These are phyloP conservation scores for Florisuga fusca DNA, from an alignment of 2,797 vertebrate species.

Conservation along the genomic window DNA sequence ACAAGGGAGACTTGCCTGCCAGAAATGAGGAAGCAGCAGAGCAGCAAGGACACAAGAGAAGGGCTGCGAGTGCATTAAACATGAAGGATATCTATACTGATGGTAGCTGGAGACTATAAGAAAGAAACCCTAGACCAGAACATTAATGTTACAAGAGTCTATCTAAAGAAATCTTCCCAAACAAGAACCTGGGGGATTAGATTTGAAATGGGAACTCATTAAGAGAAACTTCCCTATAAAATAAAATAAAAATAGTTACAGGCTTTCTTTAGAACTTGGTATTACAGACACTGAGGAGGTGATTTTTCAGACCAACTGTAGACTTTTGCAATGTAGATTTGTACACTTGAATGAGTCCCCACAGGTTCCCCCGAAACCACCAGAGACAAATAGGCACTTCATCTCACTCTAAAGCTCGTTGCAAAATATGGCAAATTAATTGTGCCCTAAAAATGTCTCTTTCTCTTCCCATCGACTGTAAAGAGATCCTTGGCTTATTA, in stretches of 20 bases:
- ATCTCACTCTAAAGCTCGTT: neutral
- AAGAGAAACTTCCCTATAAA: constrained; percentile 30
- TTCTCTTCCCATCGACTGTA: neutral
- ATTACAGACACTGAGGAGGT: neutral
- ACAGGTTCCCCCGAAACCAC: neutral
- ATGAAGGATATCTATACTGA: neutral
- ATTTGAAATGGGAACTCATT: constrained; percentile 48
- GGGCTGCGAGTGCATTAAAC: neutral
- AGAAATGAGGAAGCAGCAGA: neutral
- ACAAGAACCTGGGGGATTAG: constrained; percentile 47
- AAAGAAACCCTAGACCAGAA: neutral
- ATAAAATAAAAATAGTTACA: constrained; percentile 15
- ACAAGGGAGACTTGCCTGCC: neutral
- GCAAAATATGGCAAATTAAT: constrained; percentile 55
- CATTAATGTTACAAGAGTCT: constrained; percentile 25
- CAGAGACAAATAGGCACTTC: neutral
- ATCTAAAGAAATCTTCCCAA: constrained; percentile 50
- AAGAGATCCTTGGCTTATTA: constrained; percentile 32
- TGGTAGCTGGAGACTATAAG: neutral
- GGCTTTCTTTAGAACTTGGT: constrained; percentile 10
- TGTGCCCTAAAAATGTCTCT: constrained; percentile 58
- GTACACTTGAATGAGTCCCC: constrained; percentile 8
- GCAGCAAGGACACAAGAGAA: neutral
- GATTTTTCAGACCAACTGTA: constrained; percentile 21
- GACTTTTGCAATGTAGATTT: constrained; percentile 51